Evolutionary conservation across 2,888 invertebrate genomes (phyloP).

Genomic region (Diarsia brunnea): DNA sequence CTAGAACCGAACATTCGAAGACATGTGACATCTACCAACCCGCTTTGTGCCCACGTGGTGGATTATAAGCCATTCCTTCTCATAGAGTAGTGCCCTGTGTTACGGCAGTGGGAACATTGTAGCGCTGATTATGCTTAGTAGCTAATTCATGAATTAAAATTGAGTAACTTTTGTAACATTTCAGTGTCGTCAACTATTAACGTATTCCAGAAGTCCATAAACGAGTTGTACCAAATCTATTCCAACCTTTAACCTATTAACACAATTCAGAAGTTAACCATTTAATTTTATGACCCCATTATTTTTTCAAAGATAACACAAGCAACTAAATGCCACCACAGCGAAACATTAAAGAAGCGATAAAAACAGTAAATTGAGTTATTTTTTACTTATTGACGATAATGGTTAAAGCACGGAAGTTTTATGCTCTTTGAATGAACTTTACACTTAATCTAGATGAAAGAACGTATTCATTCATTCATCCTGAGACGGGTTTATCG

Average conservation of each 20-base stretch:
- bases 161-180: neutral
- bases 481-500: slow-evolving; percentile 52
- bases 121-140: no score
- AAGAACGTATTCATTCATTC: slow-evolving; percentile 63
- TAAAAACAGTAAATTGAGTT: slow-evolving; percentile 60
- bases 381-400: slow-evolving; percentile 61
- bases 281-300: slow-evolving; percentile 32
- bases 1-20: no score
- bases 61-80: no score
- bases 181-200: neutral
- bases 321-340: slow-evolving; percentile 33
- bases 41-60: no score
- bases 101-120: no score
- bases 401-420: slow-evolving; percentile 60
- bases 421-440: slow-evolving; percentile 64
- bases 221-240: neutral
- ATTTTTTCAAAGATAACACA: slow-evolving; percentile 37
- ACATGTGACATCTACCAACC: no score
- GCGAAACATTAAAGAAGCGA: slow-evolving; percentile 47
- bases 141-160: no score
- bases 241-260: slow-evolving; percentile 2
- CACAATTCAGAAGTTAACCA: slow-evolving; percentile 7
- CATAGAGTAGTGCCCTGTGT: no score
- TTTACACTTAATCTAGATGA: slow-evolving; percentile 66
- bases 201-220: neutral